Percentiles rank a stretch among this genome's conserved stretches.
Evolutionary conservation across 2,113 vertebrate genomes (phyloP).

Genomic region (Martes martes): DNA sequence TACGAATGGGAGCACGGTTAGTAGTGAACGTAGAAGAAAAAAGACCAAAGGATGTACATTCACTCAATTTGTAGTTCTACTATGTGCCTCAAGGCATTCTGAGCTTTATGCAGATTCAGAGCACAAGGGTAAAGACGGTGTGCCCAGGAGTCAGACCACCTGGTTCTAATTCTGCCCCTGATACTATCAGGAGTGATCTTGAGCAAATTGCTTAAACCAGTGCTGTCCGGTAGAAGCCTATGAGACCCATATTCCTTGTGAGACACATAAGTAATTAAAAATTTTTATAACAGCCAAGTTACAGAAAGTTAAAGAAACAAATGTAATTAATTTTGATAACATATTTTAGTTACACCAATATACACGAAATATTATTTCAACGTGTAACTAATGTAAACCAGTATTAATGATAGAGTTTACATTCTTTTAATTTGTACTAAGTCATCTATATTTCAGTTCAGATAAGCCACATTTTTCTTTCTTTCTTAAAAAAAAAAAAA

Average conservation of each 20-base stretch:
- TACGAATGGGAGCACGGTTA: fast-evolving
- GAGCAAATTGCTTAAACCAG: background rate
- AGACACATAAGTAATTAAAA: background rate
- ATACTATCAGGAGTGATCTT: background rate
- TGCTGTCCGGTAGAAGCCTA: background rate
- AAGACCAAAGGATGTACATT: background rate
- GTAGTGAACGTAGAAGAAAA: background rate
- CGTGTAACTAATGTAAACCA: background rate
- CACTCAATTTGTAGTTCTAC: background rate
- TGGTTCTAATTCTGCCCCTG: background rate
- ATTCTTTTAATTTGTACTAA: background rate
- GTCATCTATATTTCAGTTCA: background rate
- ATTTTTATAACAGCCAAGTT: background rate
- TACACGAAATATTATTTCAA: background rate
- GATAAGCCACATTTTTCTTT: background rate
- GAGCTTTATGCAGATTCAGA: background rate
- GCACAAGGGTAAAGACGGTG: background rate
- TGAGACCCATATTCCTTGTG: background rate
- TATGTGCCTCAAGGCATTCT: too few relatives aligned
- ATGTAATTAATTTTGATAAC: background rate
- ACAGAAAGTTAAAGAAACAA: background rate
- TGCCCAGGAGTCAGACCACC: background rate
- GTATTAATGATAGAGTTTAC: background rate
- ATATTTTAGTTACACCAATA: background rate
- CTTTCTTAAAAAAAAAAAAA: background rate